Base-by-base conservation (phyloP, 2,113 vertebrate species). In the Willisornis vidua region DNA sequence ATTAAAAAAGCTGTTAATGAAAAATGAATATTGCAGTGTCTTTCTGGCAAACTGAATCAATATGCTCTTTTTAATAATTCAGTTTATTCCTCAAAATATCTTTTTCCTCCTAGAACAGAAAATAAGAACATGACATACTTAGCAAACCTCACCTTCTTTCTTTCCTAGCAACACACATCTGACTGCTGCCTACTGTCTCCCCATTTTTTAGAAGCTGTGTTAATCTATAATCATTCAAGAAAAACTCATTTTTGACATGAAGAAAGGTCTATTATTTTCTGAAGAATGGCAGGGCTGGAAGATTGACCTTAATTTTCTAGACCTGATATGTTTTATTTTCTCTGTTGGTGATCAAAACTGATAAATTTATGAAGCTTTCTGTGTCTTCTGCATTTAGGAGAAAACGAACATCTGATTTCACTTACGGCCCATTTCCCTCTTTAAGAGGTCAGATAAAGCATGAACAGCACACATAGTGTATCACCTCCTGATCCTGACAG, bases 1-100 rank as follows among this genome's bases (percentile, higher is more conserved):
- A 96, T 97, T 97, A 95, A 95, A 94, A 94, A 95, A 85, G 41
- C 57, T 94, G 91, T 92, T 97, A 96, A 93, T 95, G 94, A 97
- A 92, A 97, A 97, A 97, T 97, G 71, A 96, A 96, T 95, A 96
- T 93, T 94, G 61, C 83, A 65, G 51, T 89, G 63, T 84, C 86
- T 79, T 95, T 96, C 86, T 86, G 88, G 78, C 84, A 92, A 67
- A 24, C 39, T 26, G 62, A 92, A 84, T 89, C 70, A 96, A 90
- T 96, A 85, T 75, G 15, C 3, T 92, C 57, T 58, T 87, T 96
- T 93, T 79, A 96, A 97, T 97, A 95, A 97, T 89, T 95, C 52
- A 95, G 28, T 94, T 87, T 85, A 75, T 90, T 81, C 79, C 58
- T 94, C 74, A 85, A 97, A 96, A 94, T 87, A 83, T 12, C 4